Base-by-base conservation (phyloP, 92 coral and sea anemone species). In the Pocillopora meandrina region DNA sequence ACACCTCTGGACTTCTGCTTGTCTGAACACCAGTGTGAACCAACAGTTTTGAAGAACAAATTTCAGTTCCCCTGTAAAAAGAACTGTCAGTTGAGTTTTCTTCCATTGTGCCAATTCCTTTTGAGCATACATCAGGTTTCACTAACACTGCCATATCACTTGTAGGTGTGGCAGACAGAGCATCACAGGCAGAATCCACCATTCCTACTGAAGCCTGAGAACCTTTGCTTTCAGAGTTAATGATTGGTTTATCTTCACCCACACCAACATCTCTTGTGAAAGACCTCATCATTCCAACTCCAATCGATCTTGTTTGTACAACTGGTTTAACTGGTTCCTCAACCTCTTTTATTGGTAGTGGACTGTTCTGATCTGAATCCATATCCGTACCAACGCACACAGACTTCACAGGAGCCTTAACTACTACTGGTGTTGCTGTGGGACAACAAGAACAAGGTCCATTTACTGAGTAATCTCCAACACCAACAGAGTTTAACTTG, bases 211-310 rank as follows among this genome's bases (percentile, higher is more conserved):
- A 68, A 26, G 72, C 92, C 83, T 97, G 99, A 4, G 82, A 60
- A 12, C 90, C 88, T 61, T 67, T 56, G 15, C 83, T 90, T 63
- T 86, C 72, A 13, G 79, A 78, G 71, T 81, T 80, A n/a, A 84
- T 78, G 1, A 91, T 80, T 65, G 93, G 95, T 14, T 79, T 85
- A 36, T 84, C 92, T 65, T 79, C 89, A 10, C 99, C 99, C 2
- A 91, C 95, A 14, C 98, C 98, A 61, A 82, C 74, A 18, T 94
- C 97, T 63, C 89, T 97, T 60, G 93, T 92, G 83, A 94, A 97
- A 9, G 97, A 94, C 17, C 93, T 80, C 88, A 94, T 94, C 93
- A 90, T 92, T 17, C 98, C 99, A 65, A 97, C 98, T 55, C 99
- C 99, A 59, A 96, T 87, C 0, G 98, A 96, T 74, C 98, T 88